phyloP scores from a whole-genome alignment of 2,113 vertebrate species.

The Apus apus region DNA sequence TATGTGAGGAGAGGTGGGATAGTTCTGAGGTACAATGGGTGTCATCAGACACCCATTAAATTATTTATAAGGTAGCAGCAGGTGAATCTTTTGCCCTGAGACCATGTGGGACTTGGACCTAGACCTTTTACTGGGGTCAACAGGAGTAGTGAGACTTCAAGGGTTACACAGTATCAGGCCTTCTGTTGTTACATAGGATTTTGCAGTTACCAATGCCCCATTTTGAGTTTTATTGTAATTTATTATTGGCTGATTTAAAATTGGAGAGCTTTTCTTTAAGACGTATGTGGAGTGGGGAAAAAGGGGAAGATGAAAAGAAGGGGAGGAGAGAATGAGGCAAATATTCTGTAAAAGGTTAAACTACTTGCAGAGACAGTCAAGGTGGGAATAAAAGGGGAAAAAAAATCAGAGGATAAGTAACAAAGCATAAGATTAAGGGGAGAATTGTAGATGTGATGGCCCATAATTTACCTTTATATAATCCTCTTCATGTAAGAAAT shows the following conservation, averaged over 20 bases:
- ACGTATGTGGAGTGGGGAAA: background rate
- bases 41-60: background rate
- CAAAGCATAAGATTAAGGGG: conserved; percentile 33
- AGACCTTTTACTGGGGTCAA: background rate
- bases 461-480: background rate
- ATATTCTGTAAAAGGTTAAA: background rate
- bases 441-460: background rate
- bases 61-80: background rate
- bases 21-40: background rate
- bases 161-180: background rate
- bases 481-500: conserved; percentile 13
- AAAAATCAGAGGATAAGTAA: conserved; percentile 10
- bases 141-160: background rate
- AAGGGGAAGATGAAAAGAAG: background rate
- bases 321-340: background rate
- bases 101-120: background rate
- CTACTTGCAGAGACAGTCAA: background rate
- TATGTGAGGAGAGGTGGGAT: background rate
- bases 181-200: background rate
- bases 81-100: background rate
- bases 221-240: background rate
- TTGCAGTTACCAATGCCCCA: background rate
- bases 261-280: background rate
- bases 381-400: background rate
- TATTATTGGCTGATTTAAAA: background rate